Evolutionary conservation across 2,888 invertebrate species (phyloP), one percentile per base, ranked within the genome.

Genomic region (Polymixis lichenea): DNA sequence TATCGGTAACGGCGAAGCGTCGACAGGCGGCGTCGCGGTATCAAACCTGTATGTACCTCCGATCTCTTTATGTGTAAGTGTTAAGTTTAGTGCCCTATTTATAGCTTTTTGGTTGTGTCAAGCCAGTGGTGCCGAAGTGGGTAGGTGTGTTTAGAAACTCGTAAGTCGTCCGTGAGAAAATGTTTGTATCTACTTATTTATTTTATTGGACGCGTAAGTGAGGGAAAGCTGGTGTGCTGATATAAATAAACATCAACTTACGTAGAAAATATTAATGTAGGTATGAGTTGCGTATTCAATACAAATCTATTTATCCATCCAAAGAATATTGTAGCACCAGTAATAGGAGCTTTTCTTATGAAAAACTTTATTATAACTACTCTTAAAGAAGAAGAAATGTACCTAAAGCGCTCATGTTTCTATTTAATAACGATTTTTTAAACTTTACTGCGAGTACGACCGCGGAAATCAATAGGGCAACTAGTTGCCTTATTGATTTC

Each of bases 11-110:
- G 90, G 86, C 90, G 91, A 93, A 89, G 94, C 93, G 96, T 93
- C 94, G 95, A 96, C 95, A 96, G 92, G 87, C 94, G 89, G 91
- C 91, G 93, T 91, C 91, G 90, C 88, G 91, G 90, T 95, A 95
- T 95, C 95, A 91, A 91, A 90, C 92, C 93, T 94, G 93, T 93
- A 94, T 94, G 92, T 93, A 93, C 91, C 87, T 83, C 90, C 91
- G 92, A 94, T 94, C 93, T 93, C 93, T 94, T 94, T 95, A 94
- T 94, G 94, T 93, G 94, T 93, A 92, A 95, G 95, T 96, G 95
- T 94, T 95, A 93, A 93, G 92, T 95, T 95, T 94, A 94, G 91
- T 94, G 90, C 90, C 90, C 89, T 85, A 93, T 96, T 96, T 96
- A 95, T 95, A 90, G 94, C 94, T 93, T 93, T 94, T 92, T 92